These are phyloP conservation scores for Chelonus insularis DNA, from an alignment of 1,140 invertebrate species.

Conservation along the genomic window DNA sequence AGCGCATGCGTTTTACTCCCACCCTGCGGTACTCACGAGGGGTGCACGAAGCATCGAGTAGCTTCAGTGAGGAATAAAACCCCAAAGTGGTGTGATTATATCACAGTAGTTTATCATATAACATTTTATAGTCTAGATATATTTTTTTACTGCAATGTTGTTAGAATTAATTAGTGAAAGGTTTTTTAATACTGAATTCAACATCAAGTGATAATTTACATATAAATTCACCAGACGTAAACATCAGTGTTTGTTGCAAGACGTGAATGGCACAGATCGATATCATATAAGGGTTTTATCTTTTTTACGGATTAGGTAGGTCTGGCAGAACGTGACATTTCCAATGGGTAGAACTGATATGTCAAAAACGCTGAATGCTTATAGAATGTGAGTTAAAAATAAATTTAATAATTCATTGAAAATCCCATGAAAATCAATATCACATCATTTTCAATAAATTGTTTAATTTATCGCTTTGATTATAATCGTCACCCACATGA, in stretches of 20 bases:
- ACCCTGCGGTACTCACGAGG: neutral
- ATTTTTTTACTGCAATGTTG: conserved; percentile 22
- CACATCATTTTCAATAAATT: too few species aligned
- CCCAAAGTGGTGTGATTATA: conserved; percentile 14
- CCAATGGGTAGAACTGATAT: conserved; percentile 59
- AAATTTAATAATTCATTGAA: conserved; percentile 17
- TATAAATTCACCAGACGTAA: neutral
- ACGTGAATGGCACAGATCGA: conserved; percentile 17
- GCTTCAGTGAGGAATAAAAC: conserved; percentile 28
- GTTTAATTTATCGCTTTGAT: too few species aligned
- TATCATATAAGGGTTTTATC: conserved; percentile 19
- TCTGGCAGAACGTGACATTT: conserved; percentile 39
- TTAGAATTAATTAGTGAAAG: too few species aligned
- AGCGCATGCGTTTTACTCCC: conserved; percentile 19
- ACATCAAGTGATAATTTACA: neutral
- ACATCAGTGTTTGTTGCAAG: neutral
- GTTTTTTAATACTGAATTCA: neutral
- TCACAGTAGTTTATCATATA: conserved; percentile 1
- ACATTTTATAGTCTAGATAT: conserved; percentile 16
- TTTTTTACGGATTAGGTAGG: conserved; percentile 25
- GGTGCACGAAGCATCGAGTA: conserved; percentile 1
- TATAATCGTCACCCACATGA: too few species aligned
- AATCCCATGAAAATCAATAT: too few species aligned
- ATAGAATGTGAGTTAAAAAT: conserved; percentile 56
- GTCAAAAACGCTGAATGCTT: conserved; percentile 59